Evolutionary conservation across 2,113 vertebrate species (phyloP).

Genomic region (Scomber scombrus): DNA sequence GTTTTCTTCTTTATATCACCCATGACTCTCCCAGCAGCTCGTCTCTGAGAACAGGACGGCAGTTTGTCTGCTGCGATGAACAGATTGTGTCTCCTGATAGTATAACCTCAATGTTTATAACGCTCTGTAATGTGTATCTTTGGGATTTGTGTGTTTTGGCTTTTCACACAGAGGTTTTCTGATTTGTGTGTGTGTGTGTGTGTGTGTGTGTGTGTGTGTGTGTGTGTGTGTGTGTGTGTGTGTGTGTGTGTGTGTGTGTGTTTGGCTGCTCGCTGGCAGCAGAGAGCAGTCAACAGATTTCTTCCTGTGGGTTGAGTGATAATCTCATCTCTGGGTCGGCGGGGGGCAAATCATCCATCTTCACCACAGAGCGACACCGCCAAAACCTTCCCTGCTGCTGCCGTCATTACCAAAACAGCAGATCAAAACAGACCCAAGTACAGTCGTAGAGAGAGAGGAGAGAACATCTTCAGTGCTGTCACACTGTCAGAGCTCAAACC

Average conservation of each 20-base stretch:
- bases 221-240: no score
- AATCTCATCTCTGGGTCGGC: slow-evolving; percentile 4
- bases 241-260: not conserved
- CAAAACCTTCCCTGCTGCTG: not conserved
- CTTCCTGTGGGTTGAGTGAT: slow-evolving; percentile 24
- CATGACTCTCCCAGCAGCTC: no score
- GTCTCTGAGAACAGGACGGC: no score
- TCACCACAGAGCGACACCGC: not conserved
- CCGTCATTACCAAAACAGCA: not conserved
- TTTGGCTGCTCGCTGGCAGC: not conserved
- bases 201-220: not conserved
- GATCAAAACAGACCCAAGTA: not conserved
- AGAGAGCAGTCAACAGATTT: not conserved
- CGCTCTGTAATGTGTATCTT: not conserved
- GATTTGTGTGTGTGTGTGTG: no score
- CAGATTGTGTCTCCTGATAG: no score
- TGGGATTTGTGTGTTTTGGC: no score
- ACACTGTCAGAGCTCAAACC: not conserved
- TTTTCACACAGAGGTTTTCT: no score
- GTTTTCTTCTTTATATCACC: no score
- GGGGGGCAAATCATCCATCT: slow-evolving; percentile 8
- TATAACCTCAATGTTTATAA: not conserved
- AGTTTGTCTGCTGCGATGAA: no score
- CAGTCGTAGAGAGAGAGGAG: not conserved
- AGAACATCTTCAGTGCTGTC: no score